phyloP scores from a whole-genome alignment of 2,797 vertebrate species.

The Betta splendens region DNA sequence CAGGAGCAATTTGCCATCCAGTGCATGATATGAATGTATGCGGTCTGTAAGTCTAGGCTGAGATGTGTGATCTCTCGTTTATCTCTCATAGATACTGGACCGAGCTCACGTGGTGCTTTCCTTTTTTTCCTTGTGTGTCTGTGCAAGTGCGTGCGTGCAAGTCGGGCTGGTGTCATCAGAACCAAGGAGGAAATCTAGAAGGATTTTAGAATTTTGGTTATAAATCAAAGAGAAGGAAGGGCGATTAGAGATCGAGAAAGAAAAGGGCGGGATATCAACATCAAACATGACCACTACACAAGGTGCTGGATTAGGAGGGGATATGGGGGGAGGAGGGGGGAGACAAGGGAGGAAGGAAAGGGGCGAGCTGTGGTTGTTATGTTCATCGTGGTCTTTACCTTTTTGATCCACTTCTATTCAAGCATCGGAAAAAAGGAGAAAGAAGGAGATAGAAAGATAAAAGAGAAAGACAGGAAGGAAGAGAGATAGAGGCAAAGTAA shows the following conservation, averaged over 20 bases:
- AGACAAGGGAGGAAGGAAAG: constrained; percentile 69
- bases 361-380: constrained; percentile 88
- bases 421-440: constrained; percentile 94
- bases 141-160: constrained; percentile 51
- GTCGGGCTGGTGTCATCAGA: constrained; percentile 78
- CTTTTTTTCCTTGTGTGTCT: no score
- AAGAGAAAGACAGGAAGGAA: constrained; percentile 81
- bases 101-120: constrained; percentile 39
- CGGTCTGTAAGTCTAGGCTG: constrained; percentile 32
- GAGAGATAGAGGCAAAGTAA: constrained; percentile 86
- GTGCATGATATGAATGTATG: constrained; percentile 44
- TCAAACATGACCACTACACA: constrained; percentile 91
- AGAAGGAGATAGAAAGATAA: constrained; percentile 87
- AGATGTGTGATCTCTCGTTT: constrained; percentile 60
- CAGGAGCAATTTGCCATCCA: constrained; percentile 41
- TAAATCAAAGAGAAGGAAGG: constrained; percentile 68
- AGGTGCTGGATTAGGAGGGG: constrained; percentile 85
- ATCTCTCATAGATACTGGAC: constrained; percentile 68
- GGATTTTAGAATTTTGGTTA: constrained; percentile 83
- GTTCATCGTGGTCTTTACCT: constrained; percentile 95
- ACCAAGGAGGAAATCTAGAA: constrained; percentile 81
- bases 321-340: constrained; percentile 69
- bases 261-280: constrained; percentile 82
- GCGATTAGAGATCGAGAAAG: constrained; percentile 65
- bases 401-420: constrained; percentile 99